These are phyloP conservation scores for Anolis apletophallus DNA, from an alignment of 2,797 vertebrate species.

Conservation along the genomic window DNA sequence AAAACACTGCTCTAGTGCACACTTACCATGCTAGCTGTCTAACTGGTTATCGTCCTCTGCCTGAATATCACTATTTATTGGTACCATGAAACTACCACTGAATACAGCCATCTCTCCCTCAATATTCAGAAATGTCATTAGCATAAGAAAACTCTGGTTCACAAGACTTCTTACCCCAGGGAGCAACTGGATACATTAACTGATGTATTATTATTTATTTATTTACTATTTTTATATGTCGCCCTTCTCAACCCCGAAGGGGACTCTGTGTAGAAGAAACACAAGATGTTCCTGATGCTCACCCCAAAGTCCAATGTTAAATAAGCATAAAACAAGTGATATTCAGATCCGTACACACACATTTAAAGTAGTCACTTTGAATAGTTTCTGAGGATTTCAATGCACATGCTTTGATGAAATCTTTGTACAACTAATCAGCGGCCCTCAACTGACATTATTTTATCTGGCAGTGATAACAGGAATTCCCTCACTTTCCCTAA, in stretches of 20 bases:
- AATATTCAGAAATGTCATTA: not conserved
- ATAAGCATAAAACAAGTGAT: not conserved
- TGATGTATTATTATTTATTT: too few relatives aligned
- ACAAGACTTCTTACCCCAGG: not conserved
- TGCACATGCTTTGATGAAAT: slow-evolving; percentile 62
- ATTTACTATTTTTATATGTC: too few relatives aligned
- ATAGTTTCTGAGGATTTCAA: not conserved
- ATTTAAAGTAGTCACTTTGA: not conserved
- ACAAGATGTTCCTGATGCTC: not conserved
- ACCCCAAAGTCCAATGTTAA: not conserved
- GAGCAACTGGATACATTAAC: not conserved
- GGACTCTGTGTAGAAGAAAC: too few relatives aligned
- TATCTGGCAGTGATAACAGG: slow-evolving; percentile 61
- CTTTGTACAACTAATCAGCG: slow-evolving; percentile 56
- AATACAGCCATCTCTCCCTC: not conserved
- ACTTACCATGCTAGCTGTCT: too few relatives aligned
- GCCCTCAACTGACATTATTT: slow-evolving; percentile 64
- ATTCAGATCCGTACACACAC: not conserved
- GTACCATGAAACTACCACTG: not conserved
- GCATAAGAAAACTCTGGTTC: not conserved
- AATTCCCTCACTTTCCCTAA: slow-evolving; percentile 1
- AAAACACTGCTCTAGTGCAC: too few relatives aligned
- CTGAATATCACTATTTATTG: not conserved
- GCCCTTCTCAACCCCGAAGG: too few relatives aligned
- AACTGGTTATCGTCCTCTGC: not conserved